Percentiles rank a stretch among this genome's conserved stretches.
Conservation (phyloP, 2,888 invertebrate genomes). For the Spicauda simplicius region DNA sequence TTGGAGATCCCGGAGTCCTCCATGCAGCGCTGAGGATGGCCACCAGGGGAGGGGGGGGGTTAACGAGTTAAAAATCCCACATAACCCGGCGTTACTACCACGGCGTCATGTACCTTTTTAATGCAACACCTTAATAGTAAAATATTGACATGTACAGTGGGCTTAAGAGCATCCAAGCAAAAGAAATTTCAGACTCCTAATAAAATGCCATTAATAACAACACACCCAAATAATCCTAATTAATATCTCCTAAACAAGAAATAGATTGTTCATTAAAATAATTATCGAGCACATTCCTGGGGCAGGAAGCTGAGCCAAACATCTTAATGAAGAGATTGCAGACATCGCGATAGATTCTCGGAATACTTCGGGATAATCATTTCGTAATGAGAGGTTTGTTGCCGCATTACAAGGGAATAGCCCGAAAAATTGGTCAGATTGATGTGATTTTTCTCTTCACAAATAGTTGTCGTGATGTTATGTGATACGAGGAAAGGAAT, state of each 20-base stretch:
- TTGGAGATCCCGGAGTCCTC: no score
- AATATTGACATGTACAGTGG: no score
- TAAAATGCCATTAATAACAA: not conserved
- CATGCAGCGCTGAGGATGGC: no score
- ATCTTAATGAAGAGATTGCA: constrained; percentile 22
- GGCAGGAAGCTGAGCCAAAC: not conserved
- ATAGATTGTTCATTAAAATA: not conserved
- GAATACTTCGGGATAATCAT: constrained; percentile 11
- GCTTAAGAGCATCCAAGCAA: not conserved
- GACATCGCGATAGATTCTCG: constrained; percentile 1
- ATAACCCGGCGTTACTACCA: no score
- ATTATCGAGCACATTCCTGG: not conserved
- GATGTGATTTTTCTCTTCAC: no score
- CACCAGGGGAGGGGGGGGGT: no score
- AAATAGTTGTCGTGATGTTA: no score
- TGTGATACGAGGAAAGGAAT: no score
- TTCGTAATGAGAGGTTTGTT: not conserved
- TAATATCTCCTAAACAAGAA: not conserved
- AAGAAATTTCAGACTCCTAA: not conserved
- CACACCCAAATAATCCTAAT: not conserved
- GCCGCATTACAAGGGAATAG: not conserved
- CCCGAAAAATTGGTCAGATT: not conserved
- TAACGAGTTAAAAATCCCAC: no score
- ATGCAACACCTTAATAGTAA: no score
- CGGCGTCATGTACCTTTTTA: no score